Base-by-base conservation (phyloP, 2,113 vertebrate species). In the Odocoileus hemionus region DNA sequence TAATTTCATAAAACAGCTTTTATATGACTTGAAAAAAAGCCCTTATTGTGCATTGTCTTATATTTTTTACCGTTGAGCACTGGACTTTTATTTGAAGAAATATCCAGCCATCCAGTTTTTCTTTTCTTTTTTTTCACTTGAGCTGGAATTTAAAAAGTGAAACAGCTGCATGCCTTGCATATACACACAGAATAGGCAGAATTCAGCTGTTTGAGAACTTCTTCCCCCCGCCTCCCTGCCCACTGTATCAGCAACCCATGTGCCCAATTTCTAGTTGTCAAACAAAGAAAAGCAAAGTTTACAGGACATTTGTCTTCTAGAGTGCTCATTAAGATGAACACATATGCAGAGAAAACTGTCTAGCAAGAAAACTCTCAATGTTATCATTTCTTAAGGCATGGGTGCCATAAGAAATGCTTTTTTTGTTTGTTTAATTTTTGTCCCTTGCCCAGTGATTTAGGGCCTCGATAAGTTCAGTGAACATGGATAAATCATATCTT, bases 1-100 rank as follows among this genome's bases (percentile, higher is more conserved):
- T 99, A 99, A 99, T 99, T 99, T 99, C 98, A 98, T 98, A 99
- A 99, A 99, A 98, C 97, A 98, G 98, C 97, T 99, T 99, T 99
- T 98, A 99, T 98, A 98, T 96, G 97, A 97, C 95, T 98, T 93
- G 97, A 98, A 96, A 97, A 97, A 98, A 96, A 98, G 50, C 78
- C 97, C 98, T 98, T 98, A 98, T 99, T 99, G 98, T 98, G 98
- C 96, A 98, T 98, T 98, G 98, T 99, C 98, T 99, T 98, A 96
- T 98, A 98, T 98, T 98, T 82, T 80, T 99, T 98, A 98, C 98
- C 98, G 98, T 98, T 99, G 98, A 98, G 97, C 98, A 98, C 97
- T 96, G 98, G 95, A 96, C 96, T 98, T 99, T 98, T 98, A 98
- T 98, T 98, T 98, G 98, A 97, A 98, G 97, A 98, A 98, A 97